phyloP scores from a whole-genome alignment of 2,797 vertebrate species.

The Enteromius unitaeniatus region DNA sequence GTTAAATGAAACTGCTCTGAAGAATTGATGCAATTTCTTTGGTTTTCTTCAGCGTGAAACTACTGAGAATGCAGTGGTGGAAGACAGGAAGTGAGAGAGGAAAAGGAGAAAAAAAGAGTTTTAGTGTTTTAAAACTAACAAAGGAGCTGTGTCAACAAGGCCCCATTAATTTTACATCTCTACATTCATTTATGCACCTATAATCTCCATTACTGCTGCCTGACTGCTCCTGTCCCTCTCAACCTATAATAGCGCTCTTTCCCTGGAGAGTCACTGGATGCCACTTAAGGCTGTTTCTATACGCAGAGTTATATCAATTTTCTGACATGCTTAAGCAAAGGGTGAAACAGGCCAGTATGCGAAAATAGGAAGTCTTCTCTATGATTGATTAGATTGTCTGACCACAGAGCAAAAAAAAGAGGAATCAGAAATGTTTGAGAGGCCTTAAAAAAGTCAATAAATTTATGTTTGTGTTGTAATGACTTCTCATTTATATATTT shows the following conservation, averaged over 20 bases:
- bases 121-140: conserved; percentile 78
- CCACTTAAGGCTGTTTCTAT: conserved; percentile 57
- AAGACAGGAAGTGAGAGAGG: conserved; percentile 67
- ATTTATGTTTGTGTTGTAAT: not conserved
- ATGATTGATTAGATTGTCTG: not conserved
- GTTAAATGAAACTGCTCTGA: not conserved
- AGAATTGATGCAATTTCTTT: not conserved
- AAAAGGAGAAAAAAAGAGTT: conserved; percentile 71
- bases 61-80: conserved; percentile 55
- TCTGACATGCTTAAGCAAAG: not conserved
- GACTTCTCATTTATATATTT: not conserved
- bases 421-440: not conserved
- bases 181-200: conserved; percentile 69
- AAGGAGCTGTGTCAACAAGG: conserved; percentile 77
- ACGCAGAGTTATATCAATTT: conserved; percentile 25
- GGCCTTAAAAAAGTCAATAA: not conserved
- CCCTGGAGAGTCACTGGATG: conserved; percentile 13
- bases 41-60: conserved; percentile 8
- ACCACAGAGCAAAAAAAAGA: not conserved
- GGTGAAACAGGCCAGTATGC: not conserved
- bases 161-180: conserved; percentile 75
- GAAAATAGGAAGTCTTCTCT: not conserved
- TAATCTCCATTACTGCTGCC: conserved; percentile 75
- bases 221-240: conserved; percentile 61
- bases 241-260: conserved; percentile 53